Evolutionary conservation across 2,797 vertebrate genomes (phyloP).

Genomic region (Spea hammondii): DNA sequence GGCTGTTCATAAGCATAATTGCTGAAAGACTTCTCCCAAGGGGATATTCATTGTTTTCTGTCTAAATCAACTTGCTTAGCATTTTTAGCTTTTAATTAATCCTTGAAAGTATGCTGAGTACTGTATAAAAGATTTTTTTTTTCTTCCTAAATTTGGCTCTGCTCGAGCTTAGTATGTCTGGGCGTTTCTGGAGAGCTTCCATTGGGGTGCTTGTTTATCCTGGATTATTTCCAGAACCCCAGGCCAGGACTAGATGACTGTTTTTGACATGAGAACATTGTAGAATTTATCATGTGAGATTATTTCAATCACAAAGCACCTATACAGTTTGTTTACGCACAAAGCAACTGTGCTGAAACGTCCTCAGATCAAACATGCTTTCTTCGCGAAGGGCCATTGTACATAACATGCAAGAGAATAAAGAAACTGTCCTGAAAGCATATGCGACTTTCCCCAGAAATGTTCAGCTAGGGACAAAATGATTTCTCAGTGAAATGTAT

Average conservation of each 20-base stretch:
- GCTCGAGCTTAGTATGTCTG: constrained; percentile 55
- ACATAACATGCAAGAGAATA: constrained; percentile 56
- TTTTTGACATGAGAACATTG: constrained; percentile 65
- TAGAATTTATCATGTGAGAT: constrained; percentile 57
- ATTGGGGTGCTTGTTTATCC: constrained; percentile 63
- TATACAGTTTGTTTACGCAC: constrained; percentile 58
- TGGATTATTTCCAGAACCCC: constrained; percentile 62
- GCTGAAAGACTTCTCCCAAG: constrained; percentile 14
- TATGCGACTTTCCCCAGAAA: constrained; percentile 56
- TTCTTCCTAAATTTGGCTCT: constrained; percentile 53
- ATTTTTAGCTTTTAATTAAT: constrained; percentile 51
- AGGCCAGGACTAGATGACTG: constrained; percentile 57
- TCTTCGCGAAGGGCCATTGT: constrained; percentile 45
- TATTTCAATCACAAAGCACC: constrained; percentile 59
- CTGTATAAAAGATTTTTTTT: constrained; percentile 34
- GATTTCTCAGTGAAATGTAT: too few relatives aligned
- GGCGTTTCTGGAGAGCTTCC: constrained; percentile 59
- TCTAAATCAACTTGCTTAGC: constrained; percentile 54
- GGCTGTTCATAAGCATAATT: neutral
- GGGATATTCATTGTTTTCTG: constrained; percentile 49
- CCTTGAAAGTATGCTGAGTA: constrained; percentile 20
- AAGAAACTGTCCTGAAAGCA: constrained; percentile 44
- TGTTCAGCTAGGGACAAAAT: neutral
- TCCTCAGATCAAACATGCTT: constrained; percentile 46
- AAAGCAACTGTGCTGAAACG: constrained; percentile 27